Evolutionary conservation across 2,113 vertebrate genomes (phyloP), one percentile per base, ranked within the genome.

Genomic region (Bos javanicus): DNA sequence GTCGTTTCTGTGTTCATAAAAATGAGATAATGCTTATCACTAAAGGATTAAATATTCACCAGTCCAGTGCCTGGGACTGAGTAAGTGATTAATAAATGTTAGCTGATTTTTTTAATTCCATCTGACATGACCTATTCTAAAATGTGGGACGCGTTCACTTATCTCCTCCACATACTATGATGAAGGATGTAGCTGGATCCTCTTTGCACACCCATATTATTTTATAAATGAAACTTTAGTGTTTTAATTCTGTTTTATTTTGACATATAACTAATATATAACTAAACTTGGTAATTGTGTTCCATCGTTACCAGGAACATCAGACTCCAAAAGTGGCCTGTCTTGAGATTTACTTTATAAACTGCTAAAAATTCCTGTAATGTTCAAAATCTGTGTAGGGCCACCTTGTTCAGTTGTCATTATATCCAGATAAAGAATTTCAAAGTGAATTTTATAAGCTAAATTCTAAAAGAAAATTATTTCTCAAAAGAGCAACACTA

Each of bases 191-290:
- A 74, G n/a, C 43, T 88, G 28, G 36, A 46, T 33, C 48, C 56
- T 88, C 52, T 96, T 36, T 81, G 67, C n/a, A 54, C 48, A 81
- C 54, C 7, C 26, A 9, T 57, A 25, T 67, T 87, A 23, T 81
- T 91, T 74, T 96, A n/a, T 28, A 67, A 30, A 21, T 91, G 33
- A 87, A 52, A 86, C 76, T 52, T 83, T 57, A 54, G 17, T 46
- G 33, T 91, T 91, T 94, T 96, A 80, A 48, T 91, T 57, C 84
- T n/a, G 5, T n/a, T 88, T 83, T 62, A 74, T 83, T 94, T 95
- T 76, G 5, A 84, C 78, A 30, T 83, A 48, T 39, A 82, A 74
- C 13, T 76, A 48, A 62, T 62, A 76, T 83, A 15, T 91, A 82
- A 74, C 43, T 85, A 84, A 62, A 89, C 21, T 83, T 36, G 50